These are phyloP conservation scores for Stichopus horrens DNA, from an alignment of 53 echinoderm and acorn worm genomes.

Conservation along the genomic window DNA sequence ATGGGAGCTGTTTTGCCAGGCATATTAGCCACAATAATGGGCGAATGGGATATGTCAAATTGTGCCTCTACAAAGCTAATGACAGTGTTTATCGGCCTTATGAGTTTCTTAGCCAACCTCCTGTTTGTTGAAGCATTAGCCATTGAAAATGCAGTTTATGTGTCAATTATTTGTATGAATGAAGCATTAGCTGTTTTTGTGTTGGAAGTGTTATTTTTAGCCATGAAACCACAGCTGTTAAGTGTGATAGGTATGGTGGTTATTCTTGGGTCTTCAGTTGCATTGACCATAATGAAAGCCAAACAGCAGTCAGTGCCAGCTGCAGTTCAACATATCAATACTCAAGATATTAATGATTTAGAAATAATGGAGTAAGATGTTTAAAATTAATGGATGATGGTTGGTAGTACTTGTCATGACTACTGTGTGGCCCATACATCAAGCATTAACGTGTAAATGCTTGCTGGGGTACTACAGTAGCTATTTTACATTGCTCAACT, in stretches of 20 bases:
- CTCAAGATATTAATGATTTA: not conserved
- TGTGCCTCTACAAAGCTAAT: conserved; percentile 14
- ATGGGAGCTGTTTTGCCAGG: not conserved
- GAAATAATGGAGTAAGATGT: too few relatives aligned
- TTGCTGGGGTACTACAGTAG: too few relatives aligned
- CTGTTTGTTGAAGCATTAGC: conserved; percentile 21
- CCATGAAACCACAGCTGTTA: not conserved
- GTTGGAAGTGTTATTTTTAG: conserved; percentile 24
- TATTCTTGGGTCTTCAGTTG: not conserved
- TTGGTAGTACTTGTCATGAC: too few relatives aligned
- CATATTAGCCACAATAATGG: not conserved
- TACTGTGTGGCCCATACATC: too few relatives aligned
- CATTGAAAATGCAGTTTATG: conserved; percentile 29
- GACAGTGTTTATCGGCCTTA: not conserved
- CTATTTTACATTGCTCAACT: too few relatives aligned
- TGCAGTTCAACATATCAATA: not conserved
- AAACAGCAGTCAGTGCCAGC: not conserved
- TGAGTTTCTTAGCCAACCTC: conserved; percentile 11
- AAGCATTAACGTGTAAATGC: too few relatives aligned
- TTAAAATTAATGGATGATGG: too few relatives aligned
- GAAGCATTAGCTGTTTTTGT: conserved; percentile 11
- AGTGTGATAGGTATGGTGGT: conserved; percentile 16
- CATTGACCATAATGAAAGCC: not conserved
- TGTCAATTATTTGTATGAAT: conserved; percentile 26
- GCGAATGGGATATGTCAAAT: conserved; percentile 5